Conservation (phyloP, 2,888 invertebrate genomes). For the Drosophila seclusa region DNA sequence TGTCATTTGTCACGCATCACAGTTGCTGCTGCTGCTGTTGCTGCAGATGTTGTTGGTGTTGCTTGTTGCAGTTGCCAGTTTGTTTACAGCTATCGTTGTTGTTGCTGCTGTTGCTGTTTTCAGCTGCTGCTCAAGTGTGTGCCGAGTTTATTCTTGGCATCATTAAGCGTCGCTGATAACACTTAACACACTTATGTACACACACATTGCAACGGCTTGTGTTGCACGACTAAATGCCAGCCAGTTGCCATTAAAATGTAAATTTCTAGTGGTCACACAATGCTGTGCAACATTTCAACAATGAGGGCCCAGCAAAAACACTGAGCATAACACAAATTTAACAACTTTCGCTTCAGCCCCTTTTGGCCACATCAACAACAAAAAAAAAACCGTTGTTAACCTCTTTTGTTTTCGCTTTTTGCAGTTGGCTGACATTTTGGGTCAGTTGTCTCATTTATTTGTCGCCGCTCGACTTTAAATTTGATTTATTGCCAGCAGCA, state of each 20-base stretch:
- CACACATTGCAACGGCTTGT: constrained; percentile 2
- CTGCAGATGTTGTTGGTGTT: constrained; percentile 21
- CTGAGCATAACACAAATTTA: constrained; percentile 32
- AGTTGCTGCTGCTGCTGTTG: constrained; percentile 34
- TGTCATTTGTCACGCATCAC: constrained; percentile 76
- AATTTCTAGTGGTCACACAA: constrained; percentile 77
- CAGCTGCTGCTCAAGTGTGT: constrained; percentile 52
- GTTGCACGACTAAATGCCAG: constrained; percentile 60
- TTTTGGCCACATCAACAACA: neutral
- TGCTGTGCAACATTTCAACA: constrained; percentile 56
- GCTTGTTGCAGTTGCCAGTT: constrained; percentile 44
- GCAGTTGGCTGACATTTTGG: constrained; percentile 68
- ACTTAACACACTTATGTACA: constrained; percentile 67
- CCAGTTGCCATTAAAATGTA: constrained; percentile 71
- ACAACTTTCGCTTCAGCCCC: constrained; percentile 53
- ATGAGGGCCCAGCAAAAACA: constrained; percentile 14
- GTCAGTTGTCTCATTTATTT: constrained; percentile 77
- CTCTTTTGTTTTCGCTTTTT: constrained; percentile 55
- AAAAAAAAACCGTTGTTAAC: neutral
- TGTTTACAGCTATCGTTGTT: constrained; percentile 45
- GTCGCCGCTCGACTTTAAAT: constrained; percentile 63
- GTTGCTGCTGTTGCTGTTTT: constrained; percentile 22
- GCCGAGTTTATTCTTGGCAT: constrained; percentile 77
- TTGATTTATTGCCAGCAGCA: constrained; percentile 68
- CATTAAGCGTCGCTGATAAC: constrained; percentile 74